Evolutionary conservation across 2,888 invertebrate species (phyloP).

Genomic region (Hecatera dysodea): DNA sequence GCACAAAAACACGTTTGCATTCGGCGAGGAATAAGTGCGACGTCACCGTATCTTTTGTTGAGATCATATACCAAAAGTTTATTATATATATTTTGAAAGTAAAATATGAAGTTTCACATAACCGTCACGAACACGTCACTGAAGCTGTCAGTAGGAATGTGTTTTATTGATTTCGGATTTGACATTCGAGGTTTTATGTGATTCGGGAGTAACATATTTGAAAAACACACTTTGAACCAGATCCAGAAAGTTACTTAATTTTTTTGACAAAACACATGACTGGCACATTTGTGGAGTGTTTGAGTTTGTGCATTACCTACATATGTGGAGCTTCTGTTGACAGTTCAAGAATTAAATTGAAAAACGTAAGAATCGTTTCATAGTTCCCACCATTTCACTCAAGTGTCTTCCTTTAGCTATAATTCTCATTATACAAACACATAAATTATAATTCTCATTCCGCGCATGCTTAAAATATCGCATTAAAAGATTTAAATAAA

Average conservation of each 20-base stretch:
- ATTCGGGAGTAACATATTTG: conserved; percentile 28
- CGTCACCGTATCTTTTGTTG: conserved; percentile 44
- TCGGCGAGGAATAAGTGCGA: conserved; percentile 40
- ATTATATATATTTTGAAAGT: conserved; percentile 47
- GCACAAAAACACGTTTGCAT: conserved; percentile 53
- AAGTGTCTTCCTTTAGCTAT: conserved; percentile 13
- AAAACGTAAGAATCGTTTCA: neutral
- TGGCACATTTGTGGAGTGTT: neutral
- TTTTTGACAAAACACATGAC: neutral
- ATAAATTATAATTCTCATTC: too few relatives aligned
- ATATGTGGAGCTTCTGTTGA: neutral
- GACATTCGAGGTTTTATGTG: conserved; percentile 36
- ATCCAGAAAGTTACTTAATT: conserved; percentile 11
- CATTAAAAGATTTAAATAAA: conserved; percentile 42
- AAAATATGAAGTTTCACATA: conserved; percentile 47
- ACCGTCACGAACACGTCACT: conserved; percentile 1
- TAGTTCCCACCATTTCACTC: neutral
- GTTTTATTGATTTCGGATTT: conserved; percentile 41
- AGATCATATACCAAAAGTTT: conserved; percentile 41
- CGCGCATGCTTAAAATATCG: conserved; percentile 8
- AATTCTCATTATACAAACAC: too few relatives aligned
- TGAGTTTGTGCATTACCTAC: too few relatives aligned
- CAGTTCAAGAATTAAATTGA: neutral
- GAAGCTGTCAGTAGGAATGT: conserved; percentile 20
- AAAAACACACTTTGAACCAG: conserved; percentile 26